Percentiles rank a stretch among this genome's conserved stretches.
These are phyloP conservation scores for Emmelina monodactyla DNA, from an alignment of 2,888 invertebrate species.

Conservation along the genomic window DNA sequence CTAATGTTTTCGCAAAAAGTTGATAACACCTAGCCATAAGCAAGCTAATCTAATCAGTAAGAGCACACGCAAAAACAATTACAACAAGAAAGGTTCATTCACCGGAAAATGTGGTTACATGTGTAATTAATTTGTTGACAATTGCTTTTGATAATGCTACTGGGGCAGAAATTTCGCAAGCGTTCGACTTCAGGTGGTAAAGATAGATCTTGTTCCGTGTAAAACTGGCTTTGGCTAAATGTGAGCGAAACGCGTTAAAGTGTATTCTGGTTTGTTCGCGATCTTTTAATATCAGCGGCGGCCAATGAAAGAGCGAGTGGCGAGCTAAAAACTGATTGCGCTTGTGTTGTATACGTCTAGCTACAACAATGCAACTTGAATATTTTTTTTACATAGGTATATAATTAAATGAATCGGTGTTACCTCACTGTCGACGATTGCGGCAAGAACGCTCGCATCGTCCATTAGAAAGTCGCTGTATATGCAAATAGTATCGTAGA, in stretches of 20 bases:
- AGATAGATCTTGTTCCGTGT: conserved; percentile 23
- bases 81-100: conserved; percentile 36
- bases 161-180: too few species aligned
- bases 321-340: conserved; percentile 25
- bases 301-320: conserved; percentile 29
- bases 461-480: conserved; percentile 66
- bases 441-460: conserved; percentile 61
- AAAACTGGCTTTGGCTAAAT: conserved; percentile 28
- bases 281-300: conserved; percentile 33
- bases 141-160: too few species aligned
- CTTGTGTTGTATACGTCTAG: not conserved
- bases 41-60: conserved; percentile 39
- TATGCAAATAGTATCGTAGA: conserved; percentile 67
- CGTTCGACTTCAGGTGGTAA: too few species aligned
- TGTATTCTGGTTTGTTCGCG: conserved; percentile 38
- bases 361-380: conserved; percentile 39
- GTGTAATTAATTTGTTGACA: too few species aligned
- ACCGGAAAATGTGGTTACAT: too few species aligned
- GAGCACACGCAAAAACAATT: conserved; percentile 31
- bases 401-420: conserved; percentile 60
- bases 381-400: conserved; percentile 38
- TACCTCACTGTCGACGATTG: conserved; percentile 61
- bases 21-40: conserved; percentile 18
- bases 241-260: conserved; percentile 29
- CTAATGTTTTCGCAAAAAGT: not conserved